phyloP scores from a whole-genome alignment of 2,797 vertebrate genomes.

The Buceros bicornis region DNA sequence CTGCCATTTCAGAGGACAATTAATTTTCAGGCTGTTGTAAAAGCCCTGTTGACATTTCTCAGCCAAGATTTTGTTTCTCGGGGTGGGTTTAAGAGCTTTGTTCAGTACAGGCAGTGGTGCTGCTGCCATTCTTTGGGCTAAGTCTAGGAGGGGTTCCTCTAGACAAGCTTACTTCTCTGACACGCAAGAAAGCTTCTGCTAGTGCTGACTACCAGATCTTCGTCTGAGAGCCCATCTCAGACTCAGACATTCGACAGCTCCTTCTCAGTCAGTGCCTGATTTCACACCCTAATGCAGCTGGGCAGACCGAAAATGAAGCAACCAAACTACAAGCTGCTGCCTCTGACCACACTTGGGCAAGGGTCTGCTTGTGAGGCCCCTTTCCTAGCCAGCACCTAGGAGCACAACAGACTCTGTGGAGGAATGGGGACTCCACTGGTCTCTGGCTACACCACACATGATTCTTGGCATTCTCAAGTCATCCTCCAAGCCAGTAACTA shows the following conservation, averaged over 20 bases:
- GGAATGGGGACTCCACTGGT: neutral
- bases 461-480: neutral
- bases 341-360: neutral
- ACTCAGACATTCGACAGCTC: neutral
- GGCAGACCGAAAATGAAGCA: neutral
- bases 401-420: neutral
- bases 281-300: fast-evolving
- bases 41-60: conserved; percentile 62
- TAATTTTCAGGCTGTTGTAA: conserved; percentile 51
- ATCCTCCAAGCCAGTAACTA: neutral
- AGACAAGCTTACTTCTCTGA: neutral
- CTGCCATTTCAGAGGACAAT: conserved; percentile 56
- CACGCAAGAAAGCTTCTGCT: neutral
- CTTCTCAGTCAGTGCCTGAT: neutral
- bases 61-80: neutral
- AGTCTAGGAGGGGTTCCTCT: neutral
- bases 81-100: conserved; percentile 11
- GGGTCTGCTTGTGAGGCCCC: neutral
- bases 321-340: neutral
- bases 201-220: neutral
- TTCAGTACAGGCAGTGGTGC: neutral
- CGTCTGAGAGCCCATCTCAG: neutral
- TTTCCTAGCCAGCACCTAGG: neutral
- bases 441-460: neutral
- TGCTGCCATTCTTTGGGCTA: neutral